phyloP scores from a whole-genome alignment of 2,888 invertebrate genomes.

The Mesorhabditis belari region DNA sequence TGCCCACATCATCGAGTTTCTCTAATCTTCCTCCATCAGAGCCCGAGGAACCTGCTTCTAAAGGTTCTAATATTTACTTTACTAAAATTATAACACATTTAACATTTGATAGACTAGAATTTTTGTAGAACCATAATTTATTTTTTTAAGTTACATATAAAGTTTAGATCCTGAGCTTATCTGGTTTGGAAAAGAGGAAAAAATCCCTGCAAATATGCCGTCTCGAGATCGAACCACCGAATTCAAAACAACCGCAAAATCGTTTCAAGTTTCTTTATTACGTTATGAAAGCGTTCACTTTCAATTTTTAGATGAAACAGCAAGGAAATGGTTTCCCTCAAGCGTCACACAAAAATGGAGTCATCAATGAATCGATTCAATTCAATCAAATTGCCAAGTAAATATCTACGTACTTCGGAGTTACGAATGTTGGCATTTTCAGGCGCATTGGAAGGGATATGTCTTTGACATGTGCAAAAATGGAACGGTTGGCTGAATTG shows the following conservation, averaged over 20 bases:
- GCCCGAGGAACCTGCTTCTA: slow-evolving; percentile 49
- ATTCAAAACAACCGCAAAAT: slow-evolving; percentile 48
- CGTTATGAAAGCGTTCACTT: not conserved
- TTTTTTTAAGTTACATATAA: no score
- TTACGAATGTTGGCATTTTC: slow-evolving; percentile 14
- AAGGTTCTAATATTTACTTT: slow-evolving; percentile 48
- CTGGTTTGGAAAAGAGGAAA: not conserved
- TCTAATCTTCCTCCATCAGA: slow-evolving; percentile 48
- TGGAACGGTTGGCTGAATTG: slow-evolving; percentile 85
- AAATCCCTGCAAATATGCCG: slow-evolving; percentile 42
- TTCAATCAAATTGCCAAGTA: slow-evolving; percentile 51
- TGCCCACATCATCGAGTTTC: slow-evolving; percentile 2
- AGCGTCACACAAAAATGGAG: slow-evolving; percentile 29
- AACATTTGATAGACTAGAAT: no score
- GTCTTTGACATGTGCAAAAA: slow-evolving; percentile 86
- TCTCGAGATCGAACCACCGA: slow-evolving; percentile 50
- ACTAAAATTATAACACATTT: slow-evolving; percentile 11
- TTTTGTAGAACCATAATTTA: no score
- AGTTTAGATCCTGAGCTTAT: not conserved
- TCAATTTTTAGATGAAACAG: slow-evolving; percentile 39
- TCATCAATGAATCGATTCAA: slow-evolving; percentile 42
- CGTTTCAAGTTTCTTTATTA: slow-evolving; percentile 32
- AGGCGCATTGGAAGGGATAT: slow-evolving; percentile 89
- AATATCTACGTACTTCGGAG: not conserved
- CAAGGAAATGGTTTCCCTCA: slow-evolving; percentile 21